A percentile compares a stretch with the other conserved stretches of the same genome.
phyloP scores from a whole-genome alignment of 2,888 invertebrate genomes.

The Drosophila mimetica region DNA sequence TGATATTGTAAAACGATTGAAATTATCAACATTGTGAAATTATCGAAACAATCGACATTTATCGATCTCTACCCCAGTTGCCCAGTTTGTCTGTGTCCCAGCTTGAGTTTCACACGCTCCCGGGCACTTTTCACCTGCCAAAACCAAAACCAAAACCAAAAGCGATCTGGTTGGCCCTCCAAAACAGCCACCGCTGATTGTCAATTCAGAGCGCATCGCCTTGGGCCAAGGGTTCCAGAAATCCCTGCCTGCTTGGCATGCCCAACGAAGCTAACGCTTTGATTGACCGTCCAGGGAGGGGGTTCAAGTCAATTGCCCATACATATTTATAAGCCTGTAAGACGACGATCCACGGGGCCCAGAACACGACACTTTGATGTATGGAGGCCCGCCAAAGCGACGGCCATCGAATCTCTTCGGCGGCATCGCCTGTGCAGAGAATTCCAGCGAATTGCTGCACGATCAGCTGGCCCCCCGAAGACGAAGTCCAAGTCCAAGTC shows the following conservation, averaged over 20 bases:
- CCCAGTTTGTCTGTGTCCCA: neutral
- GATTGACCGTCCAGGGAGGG: neutral
- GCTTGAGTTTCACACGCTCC: constrained; percentile 62
- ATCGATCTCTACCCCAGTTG: too few relatives aligned
- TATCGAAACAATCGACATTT: too few relatives aligned
- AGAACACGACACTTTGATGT: constrained; percentile 76
- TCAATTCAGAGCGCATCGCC: constrained; percentile 13
- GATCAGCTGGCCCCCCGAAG: constrained; percentile 24
- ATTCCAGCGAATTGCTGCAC: constrained; percentile 67
- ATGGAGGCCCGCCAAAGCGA: constrained; percentile 32
- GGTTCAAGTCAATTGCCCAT: too few relatives aligned
- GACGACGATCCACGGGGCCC: constrained; percentile 50
- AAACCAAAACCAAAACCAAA: too few relatives aligned
- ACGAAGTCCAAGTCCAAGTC: too few relatives aligned
- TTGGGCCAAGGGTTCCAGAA: constrained; percentile 15
- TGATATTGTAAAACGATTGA: too few relatives aligned
- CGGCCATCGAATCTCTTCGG: constrained; percentile 23
- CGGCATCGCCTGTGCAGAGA: constrained; percentile 44
- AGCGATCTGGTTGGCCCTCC: neutral
- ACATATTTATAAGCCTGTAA: constrained; percentile 77
- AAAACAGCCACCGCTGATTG: neutral
- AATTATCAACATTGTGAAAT: too few relatives aligned
- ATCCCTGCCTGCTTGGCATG: constrained; percentile 18
- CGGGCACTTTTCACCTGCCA: constrained; percentile 10
- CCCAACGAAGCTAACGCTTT: neutral